These are phyloP conservation scores for Metopia argyrocephala DNA, from an alignment of 2,888 invertebrate genomes.

Conservation along the genomic window DNA sequence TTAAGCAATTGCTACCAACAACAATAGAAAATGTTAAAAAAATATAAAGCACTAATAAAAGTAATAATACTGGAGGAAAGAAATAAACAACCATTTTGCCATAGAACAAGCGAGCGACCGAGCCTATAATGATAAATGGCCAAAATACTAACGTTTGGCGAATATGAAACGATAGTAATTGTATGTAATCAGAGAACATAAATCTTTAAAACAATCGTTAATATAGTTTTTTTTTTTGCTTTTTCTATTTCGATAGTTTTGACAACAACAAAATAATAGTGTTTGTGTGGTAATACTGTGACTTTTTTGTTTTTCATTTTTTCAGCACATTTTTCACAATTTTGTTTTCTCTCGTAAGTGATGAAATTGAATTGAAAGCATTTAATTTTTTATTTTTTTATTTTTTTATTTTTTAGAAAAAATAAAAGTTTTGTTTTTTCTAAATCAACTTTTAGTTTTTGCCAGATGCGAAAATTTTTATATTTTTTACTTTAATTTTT, in stretches of 20 bases:
- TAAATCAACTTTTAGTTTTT: constrained; percentile 25
- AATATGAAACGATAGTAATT: constrained; percentile 61
- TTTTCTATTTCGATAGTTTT: neutral
- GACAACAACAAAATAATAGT: constrained; percentile 11
- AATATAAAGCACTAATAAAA: constrained; percentile 3
- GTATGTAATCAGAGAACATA: constrained; percentile 67
- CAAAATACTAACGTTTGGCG: constrained; percentile 59
- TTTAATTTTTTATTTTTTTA: neutral
- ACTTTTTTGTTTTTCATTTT: neutral
- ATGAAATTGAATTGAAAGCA: constrained; percentile 46
- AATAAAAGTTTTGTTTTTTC: neutral
- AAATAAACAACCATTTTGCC: neutral
- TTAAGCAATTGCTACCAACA: constrained; percentile 34
- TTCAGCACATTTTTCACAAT: neutral
- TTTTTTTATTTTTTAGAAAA: constrained; percentile 8
- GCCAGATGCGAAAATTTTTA: constrained; percentile 2
- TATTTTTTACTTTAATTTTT: neutral
- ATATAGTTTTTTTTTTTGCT: constrained; percentile 10
- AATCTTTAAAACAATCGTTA: constrained; percentile 60
- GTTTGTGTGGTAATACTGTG: neutral
- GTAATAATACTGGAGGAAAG: neutral
- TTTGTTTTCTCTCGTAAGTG: constrained; percentile 8
- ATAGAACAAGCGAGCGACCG: neutral
- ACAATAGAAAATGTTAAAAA: neutral
- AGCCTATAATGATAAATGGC: constrained; percentile 62